Percentiles rank a stretch among this genome's conserved stretches.
Conservation (phyloP, 2,797 vertebrate genomes). For the Sibirionetta formosa region DNA sequence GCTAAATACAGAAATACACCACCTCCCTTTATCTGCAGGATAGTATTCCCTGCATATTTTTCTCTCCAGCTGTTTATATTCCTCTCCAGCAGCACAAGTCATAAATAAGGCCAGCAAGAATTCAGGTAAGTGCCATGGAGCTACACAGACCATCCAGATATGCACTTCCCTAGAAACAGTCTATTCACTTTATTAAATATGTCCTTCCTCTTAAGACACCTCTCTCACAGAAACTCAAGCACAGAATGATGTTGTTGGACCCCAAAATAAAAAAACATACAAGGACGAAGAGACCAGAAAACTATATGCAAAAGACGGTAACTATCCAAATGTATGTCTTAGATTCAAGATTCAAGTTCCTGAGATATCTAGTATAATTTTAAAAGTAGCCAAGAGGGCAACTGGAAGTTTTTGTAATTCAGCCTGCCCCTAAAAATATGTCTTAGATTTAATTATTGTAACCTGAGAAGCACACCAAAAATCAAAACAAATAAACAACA, state of each 20-base stretch:
- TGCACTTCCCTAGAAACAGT: background rate
- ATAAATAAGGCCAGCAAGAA: slow-evolving; percentile 14
- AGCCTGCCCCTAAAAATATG: background rate
- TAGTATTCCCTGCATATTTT: slow-evolving; percentile 9
- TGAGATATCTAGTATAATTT: background rate
- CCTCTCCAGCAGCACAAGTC: background rate
- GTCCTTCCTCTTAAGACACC: background rate
- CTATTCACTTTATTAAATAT: background rate
- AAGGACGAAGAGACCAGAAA: background rate
- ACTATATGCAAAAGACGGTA: background rate
- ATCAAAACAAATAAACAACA: background rate
- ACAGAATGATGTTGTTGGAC: background rate
- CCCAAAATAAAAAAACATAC: background rate
- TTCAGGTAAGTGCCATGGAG: background rate
- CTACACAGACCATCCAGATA: background rate
- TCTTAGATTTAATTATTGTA: background rate
- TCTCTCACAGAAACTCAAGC: background rate
- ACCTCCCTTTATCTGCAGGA: slow-evolving; percentile 18
- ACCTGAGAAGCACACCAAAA: background rate
- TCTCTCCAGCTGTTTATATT: slow-evolving; percentile 6
- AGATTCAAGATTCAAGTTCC: background rate
- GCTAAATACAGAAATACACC: slow-evolving; percentile 39
- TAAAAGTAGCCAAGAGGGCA: background rate
- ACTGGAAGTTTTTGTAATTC: background rate
- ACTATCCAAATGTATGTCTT: background rate